Evolutionary conservation across 2,113 vertebrate genomes (phyloP).

Genomic region (Maccullochella peelii): DNA sequence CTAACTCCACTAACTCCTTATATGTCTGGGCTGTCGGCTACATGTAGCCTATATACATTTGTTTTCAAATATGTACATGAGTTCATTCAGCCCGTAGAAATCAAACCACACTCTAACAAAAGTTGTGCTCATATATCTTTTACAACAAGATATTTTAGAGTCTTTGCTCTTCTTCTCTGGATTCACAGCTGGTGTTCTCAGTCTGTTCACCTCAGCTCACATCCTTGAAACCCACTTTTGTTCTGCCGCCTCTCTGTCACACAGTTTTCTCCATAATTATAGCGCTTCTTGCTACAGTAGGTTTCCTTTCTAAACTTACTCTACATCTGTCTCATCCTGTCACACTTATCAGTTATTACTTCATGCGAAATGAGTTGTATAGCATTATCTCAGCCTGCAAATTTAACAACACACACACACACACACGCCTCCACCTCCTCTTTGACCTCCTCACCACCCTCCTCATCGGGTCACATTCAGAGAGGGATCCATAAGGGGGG

Average conservation of each 20-base stretch:
- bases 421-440: constrained; percentile 31
- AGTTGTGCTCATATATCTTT: neutral
- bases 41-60: neutral
- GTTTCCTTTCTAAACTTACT: constrained; percentile 16
- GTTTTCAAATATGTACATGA: neutral
- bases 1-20: too few relatives aligned
- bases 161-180: neutral
- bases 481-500: neutral
- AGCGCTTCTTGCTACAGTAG: neutral
- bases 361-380: neutral
- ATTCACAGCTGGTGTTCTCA: constrained; percentile 11
- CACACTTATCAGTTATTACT: neutral
- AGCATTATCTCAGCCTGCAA: neutral
- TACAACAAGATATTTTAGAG: neutral
- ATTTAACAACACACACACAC: constrained; percentile 1
- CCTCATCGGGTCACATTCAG: constrained; percentile 48
- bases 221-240: neutral
- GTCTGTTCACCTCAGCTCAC: neutral
- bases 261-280: constrained; percentile 12
- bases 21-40: too few relatives aligned
- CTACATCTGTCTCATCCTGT: constrained; percentile 13
- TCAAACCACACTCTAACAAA: neutral
- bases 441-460: constrained; percentile 53
- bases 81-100: neutral
- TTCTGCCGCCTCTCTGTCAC: neutral